Percentiles rank a stretch among this genome's conserved stretches.
phyloP scores from a whole-genome alignment of 2,888 invertebrate genomes.

The Synanthedon vespiformis region DNA sequence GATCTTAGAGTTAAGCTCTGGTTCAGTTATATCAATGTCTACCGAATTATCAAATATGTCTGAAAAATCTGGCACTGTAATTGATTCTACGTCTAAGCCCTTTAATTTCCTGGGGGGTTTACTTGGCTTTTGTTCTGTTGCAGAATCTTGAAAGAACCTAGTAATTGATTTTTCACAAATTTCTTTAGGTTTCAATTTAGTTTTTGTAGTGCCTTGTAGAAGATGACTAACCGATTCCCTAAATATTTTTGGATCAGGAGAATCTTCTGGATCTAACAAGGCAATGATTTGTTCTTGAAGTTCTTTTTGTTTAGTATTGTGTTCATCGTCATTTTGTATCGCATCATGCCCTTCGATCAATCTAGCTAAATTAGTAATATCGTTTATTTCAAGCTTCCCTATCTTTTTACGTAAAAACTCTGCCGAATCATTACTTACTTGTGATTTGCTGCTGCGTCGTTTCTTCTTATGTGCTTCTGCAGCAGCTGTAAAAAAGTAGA shows the following conservation, averaged over 20 bases:
- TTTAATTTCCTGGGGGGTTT: constrained; percentile 40
- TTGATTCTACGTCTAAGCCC: constrained; percentile 34
- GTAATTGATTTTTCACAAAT: constrained; percentile 19
- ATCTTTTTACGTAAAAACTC: constrained; percentile 52
- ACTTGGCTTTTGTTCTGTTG: constrained; percentile 19
- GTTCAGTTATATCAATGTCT: constrained; percentile 38
- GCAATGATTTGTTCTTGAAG: constrained; percentile 54
- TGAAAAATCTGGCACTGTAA: constrained; percentile 26
- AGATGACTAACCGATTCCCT: constrained; percentile 39
- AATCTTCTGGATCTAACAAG: constrained; percentile 44
- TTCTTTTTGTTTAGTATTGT: constrained; percentile 33
- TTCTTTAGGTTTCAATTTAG: constrained; percentile 20
- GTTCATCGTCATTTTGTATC: constrained; percentile 14
- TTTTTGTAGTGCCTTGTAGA: constrained; percentile 35
- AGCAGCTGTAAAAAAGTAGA: constrained; percentile 25
- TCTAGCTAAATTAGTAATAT: constrained; percentile 46
- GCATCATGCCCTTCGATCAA: constrained; percentile 53
- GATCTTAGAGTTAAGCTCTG: constrained; percentile 11
- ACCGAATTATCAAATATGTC: constrained; percentile 39
- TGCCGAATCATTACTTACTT: constrained; percentile 58
- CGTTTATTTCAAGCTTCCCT: constrained; percentile 50
- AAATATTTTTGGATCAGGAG: constrained; percentile 37
- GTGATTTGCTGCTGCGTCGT: constrained; percentile 44
- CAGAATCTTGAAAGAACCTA: constrained; percentile 29
- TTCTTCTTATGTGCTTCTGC: constrained; percentile 45